Evolutionary conservation across 1,140 invertebrate genomes (phyloP).

Genomic region (Heliconius nattereri): DNA sequence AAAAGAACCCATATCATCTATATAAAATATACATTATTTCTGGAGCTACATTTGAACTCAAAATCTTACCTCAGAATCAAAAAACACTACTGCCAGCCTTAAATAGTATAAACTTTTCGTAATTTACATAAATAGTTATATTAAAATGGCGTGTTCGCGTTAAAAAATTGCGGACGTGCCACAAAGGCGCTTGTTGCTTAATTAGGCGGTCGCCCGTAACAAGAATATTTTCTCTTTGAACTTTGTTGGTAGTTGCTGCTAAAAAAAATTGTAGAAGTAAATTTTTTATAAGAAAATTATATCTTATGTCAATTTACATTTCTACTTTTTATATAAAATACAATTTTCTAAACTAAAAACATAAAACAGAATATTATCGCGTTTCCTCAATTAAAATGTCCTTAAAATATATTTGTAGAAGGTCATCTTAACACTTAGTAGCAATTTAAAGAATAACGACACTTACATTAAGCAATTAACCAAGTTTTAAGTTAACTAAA

Average conservation of each 20-base stretch:
- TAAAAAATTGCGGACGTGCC: not conserved
- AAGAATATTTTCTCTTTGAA: conserved; percentile 5
- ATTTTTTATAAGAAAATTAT: not conserved
- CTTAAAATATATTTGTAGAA: not conserved
- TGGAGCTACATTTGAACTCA: too few species aligned
- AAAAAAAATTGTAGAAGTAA: not conserved
- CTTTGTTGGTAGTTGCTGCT: not conserved
- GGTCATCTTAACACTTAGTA: not conserved
- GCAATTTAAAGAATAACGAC: not conserved
- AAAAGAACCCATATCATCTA: too few species aligned
- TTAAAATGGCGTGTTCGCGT: not conserved
- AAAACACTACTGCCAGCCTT: too few species aligned
- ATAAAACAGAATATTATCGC: not conserved
- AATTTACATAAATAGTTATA: not conserved
- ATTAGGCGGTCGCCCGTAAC: not conserved
- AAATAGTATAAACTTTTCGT: too few species aligned
- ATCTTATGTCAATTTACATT: not conserved
- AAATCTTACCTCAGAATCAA: too few species aligned
- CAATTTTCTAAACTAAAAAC: not conserved
- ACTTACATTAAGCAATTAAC: too few species aligned
- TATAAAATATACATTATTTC: too few species aligned
- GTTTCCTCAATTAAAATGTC: not conserved
- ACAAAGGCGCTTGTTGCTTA: not conserved
- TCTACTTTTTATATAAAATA: too few species aligned
- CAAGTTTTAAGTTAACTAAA: not conserved